Evolutionary conservation across 1,140 invertebrate species (phyloP), one percentile per base, ranked within the genome.

Genomic region (Drosophila navojoa): DNA sequence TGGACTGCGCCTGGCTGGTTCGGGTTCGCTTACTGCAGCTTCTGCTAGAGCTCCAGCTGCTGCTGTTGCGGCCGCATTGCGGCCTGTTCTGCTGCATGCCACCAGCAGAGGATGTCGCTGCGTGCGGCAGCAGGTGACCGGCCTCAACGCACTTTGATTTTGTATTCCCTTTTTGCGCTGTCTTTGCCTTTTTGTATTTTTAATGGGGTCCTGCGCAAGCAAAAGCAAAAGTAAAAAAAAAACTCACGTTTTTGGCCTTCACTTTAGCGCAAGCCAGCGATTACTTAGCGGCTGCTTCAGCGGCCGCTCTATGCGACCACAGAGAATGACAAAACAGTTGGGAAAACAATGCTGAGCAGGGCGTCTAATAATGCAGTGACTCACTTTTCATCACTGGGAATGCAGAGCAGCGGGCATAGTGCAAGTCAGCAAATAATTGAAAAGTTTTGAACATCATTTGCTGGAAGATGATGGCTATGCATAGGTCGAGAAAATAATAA

Each of bases 71-170:
- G 76, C 66, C 79, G 84, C 84, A 85, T 69, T 85, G 82, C 78
- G 82, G 81, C 71, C 77, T 63, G 64, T 42, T 62, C 54, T 55
- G 57, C 77, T 67, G 59, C 76, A 74, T 38, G 57, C 71, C 59
- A 53, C n/a, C 42, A 9, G 42, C 42, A 45, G 42, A 15, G 19
- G 42, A 16, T 45, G 15, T 15, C 42, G 35, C 27, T 55, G 29
- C n/a, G 68, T 40, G 11, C 29, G 32, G 16, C 40, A n/a, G 22
- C 66, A 67, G 67, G 60, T 71, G 60, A 40, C 57, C 45, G 27
- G 11, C 68, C 60, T 54, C 72, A 77, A 89, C 79, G 71, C 66
- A 71, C 79, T 87, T 87, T 87, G 84, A 87, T 87, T 87, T 87
- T 71, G 84, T 79, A 87, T 87, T 89, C 84, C 62, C 76, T 87